Conservation (phyloP, 2,797 vertebrate species). For the Syngnathus rostellatus region DNA sequence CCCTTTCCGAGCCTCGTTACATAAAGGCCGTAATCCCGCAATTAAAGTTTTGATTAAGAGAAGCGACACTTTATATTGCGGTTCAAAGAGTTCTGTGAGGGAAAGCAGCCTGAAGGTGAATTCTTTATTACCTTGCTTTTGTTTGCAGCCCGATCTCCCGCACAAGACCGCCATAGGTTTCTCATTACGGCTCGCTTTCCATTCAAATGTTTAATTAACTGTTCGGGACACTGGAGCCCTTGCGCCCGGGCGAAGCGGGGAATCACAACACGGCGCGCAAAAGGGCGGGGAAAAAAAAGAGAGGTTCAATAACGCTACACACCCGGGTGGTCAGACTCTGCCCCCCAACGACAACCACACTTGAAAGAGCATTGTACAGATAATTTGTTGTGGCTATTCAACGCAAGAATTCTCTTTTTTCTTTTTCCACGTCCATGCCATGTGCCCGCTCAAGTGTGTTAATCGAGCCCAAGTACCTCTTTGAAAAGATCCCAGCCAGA, state of each 20-base stretch:
- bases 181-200: conserved; percentile 68
- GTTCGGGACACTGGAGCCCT: conserved; percentile 56
- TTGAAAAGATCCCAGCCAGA: background rate
- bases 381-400: conserved; percentile 17
- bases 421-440: conserved; percentile 8
- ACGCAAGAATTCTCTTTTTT: background rate
- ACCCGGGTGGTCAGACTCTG: conserved; percentile 18
- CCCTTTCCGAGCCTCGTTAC: conserved; percentile 53
- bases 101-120: conserved; percentile 64
- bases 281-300: background rate
- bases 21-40: conserved; percentile 67
- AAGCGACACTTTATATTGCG: conserved; percentile 69
- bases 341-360: conserved; percentile 17
- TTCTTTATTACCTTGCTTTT: conserved; percentile 65
- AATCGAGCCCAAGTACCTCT: conserved; percentile 10
- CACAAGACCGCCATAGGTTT: conserved; percentile 67
- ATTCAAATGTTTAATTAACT: conserved; percentile 76
- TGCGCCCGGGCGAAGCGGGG: conserved; percentile 18
- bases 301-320: conserved; percentile 21
- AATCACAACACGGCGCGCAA: conserved; percentile 12
- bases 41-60: conserved; percentile 77
- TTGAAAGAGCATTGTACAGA: conserved; percentile 23
- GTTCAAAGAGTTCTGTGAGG: conserved; percentile 63
- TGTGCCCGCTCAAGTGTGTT: conserved; percentile 16
- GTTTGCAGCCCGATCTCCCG: conserved; percentile 54